These are phyloP conservation scores for Anoplolepis gracilipes DNA, from an alignment of 1,140 invertebrate genomes.

Conservation along the genomic window DNA sequence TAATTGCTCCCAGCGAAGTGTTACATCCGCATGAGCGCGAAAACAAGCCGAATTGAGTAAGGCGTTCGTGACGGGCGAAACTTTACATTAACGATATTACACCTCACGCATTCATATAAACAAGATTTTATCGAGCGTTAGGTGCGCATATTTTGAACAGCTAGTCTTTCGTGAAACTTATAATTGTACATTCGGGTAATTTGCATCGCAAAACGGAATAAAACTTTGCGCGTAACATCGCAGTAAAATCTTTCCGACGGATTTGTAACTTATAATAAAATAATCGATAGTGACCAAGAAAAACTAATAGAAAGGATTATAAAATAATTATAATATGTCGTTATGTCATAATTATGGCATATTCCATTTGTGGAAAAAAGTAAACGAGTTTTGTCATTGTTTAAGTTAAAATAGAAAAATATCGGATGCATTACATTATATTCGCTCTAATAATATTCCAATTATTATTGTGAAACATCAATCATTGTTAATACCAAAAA, in stretches of 20 bases:
- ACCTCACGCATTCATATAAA: neutral
- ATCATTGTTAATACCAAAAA: conserved; percentile 4
- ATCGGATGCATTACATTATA: too few relatives aligned
- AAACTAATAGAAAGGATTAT: neutral
- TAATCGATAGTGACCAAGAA: neutral
- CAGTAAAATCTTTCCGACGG: neutral
- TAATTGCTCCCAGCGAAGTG: conserved; percentile 52
- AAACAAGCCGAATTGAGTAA: conserved; percentile 58
- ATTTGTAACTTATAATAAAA: neutral
- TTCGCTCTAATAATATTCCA: neutral
- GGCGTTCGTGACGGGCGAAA: conserved; percentile 47
- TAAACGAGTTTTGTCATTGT: neutral
- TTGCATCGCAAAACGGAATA: neutral
- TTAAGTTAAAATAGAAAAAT: neutral
- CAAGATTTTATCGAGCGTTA: conserved; percentile 1
- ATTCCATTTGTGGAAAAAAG: neutral
- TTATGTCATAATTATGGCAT: neutral
- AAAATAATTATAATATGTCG: conserved; percentile 1
- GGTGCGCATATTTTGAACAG: conserved; percentile 2
- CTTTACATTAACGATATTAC: conserved; percentile 45
- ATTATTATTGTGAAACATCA: neutral
- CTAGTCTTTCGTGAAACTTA: neutral
- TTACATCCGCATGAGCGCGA: conserved; percentile 42
- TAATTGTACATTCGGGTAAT: neutral
- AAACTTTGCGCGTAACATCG: neutral